These are phyloP conservation scores for Aegithalos caudatus DNA, from an alignment of 2,113 vertebrate species.

Conservation along the genomic window DNA sequence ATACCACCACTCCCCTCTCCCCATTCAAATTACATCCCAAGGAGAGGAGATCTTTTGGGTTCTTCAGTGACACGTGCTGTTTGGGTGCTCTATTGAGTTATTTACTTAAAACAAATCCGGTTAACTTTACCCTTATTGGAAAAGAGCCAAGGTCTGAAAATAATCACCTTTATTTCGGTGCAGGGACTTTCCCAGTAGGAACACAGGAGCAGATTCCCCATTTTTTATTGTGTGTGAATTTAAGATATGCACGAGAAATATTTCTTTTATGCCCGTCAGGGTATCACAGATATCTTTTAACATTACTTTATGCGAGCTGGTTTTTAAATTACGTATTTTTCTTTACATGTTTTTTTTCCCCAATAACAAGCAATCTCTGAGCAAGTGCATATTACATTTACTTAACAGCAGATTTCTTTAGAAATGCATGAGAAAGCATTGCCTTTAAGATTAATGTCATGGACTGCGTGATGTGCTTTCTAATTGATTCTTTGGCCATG, in stretches of 20 bases:
- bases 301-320: not conserved
- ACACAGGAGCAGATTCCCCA: not conserved
- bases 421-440: not conserved
- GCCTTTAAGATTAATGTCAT: not conserved
- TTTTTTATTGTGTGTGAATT: not conserved
- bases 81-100: not conserved
- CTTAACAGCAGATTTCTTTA: not conserved
- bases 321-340: not conserved
- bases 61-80: not conserved
- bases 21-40: not conserved
- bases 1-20: not conserved
- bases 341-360: not conserved
- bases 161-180: not conserved
- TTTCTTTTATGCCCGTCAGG: not conserved
- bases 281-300: not conserved
- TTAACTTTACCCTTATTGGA: not conserved
- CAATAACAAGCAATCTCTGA: not conserved
- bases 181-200: not conserved
- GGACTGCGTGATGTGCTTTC: not conserved
- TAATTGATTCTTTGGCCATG: not conserved
- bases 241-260: not conserved
- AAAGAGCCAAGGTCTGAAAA: not conserved
- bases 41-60: not conserved
- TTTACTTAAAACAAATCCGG: not conserved
- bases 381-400: not conserved